These are phyloP conservation scores for Clinocottus analis DNA, from an alignment of 2,113 vertebrate genomes.

Conservation along the genomic window DNA sequence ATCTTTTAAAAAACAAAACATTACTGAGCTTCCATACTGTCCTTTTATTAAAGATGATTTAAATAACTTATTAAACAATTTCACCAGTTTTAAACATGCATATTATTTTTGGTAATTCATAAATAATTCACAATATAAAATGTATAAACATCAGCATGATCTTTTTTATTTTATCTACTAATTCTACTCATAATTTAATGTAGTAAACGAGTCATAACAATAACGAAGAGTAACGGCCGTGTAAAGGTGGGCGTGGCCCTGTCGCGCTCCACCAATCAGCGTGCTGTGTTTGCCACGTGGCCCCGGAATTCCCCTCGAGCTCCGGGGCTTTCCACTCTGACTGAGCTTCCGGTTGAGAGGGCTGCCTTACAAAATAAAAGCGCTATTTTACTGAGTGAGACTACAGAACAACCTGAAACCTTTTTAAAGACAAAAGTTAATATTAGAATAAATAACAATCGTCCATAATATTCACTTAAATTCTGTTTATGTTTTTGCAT, in stretches of 20 bases:
- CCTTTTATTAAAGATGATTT: not conserved
- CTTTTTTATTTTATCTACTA: not conserved
- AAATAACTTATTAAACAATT: not conserved
- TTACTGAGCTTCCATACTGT: too few species aligned
- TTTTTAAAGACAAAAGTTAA: not conserved
- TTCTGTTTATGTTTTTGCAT: not conserved
- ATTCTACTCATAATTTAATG: not conserved
- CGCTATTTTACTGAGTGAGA: not conserved
- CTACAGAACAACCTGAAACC: not conserved
- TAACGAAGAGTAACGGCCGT: rapidly evolving
- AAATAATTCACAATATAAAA: not conserved
- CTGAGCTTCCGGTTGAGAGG: slow-evolving; percentile 14
- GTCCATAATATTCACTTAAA: not conserved
- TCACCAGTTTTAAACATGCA: too few species aligned
- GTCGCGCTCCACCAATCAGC: slow-evolving; percentile 52
- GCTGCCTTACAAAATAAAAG: slow-evolving; percentile 52
- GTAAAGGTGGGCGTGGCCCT: slow-evolving; percentile 16
- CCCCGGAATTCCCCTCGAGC: slow-evolving; percentile 82
- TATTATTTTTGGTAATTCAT: not conserved
- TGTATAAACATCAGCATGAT: not conserved
- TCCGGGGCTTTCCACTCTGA: slow-evolving; percentile 82
- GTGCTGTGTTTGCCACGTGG: slow-evolving; percentile 27
- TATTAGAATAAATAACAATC: not conserved
- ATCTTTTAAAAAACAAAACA: too few species aligned
- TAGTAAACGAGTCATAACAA: not conserved